Percentiles rank a stretch among this genome's conserved stretches.
Evolutionary conservation across 2,113 vertebrate species (phyloP).

Genomic region (Willisornis vidua): DNA sequence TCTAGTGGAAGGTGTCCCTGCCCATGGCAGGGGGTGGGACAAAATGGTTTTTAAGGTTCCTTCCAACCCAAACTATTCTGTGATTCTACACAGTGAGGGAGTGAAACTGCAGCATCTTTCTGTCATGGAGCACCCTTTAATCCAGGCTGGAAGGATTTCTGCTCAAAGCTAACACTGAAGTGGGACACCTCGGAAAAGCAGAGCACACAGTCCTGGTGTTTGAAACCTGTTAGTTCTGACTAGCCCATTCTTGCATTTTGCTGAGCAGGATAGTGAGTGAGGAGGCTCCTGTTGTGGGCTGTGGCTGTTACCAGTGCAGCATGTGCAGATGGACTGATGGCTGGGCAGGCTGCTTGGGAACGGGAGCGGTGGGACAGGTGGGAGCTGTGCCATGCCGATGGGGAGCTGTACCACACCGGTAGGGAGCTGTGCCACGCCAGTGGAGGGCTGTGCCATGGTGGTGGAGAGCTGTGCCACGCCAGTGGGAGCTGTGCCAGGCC

Average conservation of each 20-base stretch:
- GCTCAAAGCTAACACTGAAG: background rate
- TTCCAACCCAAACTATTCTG: background rate
- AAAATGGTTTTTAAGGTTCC: background rate
- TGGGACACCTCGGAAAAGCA: background rate
- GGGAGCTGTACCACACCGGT: background rate
- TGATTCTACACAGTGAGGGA: background rate
- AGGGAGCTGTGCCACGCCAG: background rate
- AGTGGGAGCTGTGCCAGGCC: too few relatives aligned
- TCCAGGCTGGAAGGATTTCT: background rate
- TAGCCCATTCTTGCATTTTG: rapidly evolving
- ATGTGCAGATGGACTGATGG: background rate
- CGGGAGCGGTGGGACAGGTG: background rate
- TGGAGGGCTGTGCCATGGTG: rapidly evolving
- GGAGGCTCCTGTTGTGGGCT: rapidly evolving
- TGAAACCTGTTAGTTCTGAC: background rate
- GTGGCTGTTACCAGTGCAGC: background rate
- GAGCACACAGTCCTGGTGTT: background rate
- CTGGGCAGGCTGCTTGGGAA: background rate
- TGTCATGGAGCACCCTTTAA: rapidly evolving
- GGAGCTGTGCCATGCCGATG: rapidly evolving
- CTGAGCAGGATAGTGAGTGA: background rate
- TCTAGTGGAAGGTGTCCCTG: background rate
- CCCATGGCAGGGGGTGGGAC: background rate
- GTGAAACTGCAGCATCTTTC: background rate
- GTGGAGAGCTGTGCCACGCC: background rate